Conservation (phyloP, 2,888 invertebrate species). For the Saturnia japonica region DNA sequence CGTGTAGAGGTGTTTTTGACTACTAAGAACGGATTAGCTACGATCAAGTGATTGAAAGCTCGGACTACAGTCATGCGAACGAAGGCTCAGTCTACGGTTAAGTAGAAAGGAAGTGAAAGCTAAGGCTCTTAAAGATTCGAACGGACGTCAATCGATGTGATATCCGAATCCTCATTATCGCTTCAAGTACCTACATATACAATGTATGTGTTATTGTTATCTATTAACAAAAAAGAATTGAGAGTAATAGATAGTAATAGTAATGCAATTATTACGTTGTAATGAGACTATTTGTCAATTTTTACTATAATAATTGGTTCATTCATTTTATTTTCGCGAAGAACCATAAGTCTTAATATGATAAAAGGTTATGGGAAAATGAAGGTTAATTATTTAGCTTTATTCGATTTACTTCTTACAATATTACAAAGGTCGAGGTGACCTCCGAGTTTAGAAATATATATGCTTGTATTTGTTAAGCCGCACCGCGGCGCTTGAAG, state of each 20-base stretch:
- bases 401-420: neutral
- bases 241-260: no score
- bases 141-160: neutral
- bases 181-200: neutral
- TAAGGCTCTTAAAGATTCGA: neutral
- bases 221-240: no score
- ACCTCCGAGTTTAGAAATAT: neutral
- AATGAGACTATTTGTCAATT: neutral
- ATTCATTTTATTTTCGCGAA: neutral
- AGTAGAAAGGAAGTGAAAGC: neutral
- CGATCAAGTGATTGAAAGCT: constrained; percentile 41
- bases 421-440: neutral
- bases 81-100: neutral
- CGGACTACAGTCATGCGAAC: neutral
- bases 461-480: neutral
- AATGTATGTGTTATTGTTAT: no score
- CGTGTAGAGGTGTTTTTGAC: constrained; percentile 60
- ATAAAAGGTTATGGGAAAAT: neutral
- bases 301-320: neutral
- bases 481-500: neutral
- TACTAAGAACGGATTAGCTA: constrained; percentile 59
- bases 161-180: neutral
- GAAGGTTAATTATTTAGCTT: neutral
- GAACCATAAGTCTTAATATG: neutral
- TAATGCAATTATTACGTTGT: neutral